These are phyloP conservation scores for Parnassius glacialis DNA, from an alignment of 2,888 invertebrate genomes.

Conservation along the genomic window DNA sequence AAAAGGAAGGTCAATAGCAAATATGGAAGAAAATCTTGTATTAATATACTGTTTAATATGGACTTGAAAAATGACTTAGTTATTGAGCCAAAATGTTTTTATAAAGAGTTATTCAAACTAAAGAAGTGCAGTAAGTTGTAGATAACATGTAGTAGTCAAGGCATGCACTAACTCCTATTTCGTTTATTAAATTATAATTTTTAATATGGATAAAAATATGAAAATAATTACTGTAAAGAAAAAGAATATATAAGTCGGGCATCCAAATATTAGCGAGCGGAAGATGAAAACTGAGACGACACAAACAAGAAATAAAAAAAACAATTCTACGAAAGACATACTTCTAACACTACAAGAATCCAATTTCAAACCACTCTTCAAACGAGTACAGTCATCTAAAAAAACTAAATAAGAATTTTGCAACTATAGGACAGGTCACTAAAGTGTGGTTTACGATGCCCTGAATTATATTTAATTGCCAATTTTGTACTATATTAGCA, in stretches of 20 bases:
- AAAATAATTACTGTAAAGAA: conserved; percentile 37
- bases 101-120: conserved; percentile 13
- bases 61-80: conserved; percentile 62
- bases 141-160: conserved; percentile 16
- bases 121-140: conserved; percentile 19
- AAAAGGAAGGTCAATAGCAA: too few relatives aligned
- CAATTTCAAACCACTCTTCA: conserved; percentile 51
- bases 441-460: conserved; percentile 72
- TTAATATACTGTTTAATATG: conserved; percentile 27
- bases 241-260: conserved; percentile 34
- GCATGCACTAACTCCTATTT: conserved; percentile 27
- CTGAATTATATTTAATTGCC: conserved; percentile 58
- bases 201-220: conserved; percentile 37
- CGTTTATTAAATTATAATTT: conserved; percentile 28
- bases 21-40: too few relatives aligned
- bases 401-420: conserved; percentile 62
- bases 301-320: conserved; percentile 53
- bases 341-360: conserved; percentile 54
- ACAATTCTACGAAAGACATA: conserved; percentile 57
- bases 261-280: conserved; percentile 40
- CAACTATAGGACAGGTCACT: conserved; percentile 79
- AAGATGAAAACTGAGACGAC: conserved; percentile 47
- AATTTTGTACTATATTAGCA: conserved; percentile 54
- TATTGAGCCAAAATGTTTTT: conserved; percentile 66
- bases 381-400: conserved; percentile 56